Conservation (phyloP, 2,888 invertebrate species). For the Drosophila nr. fundita region DNA sequence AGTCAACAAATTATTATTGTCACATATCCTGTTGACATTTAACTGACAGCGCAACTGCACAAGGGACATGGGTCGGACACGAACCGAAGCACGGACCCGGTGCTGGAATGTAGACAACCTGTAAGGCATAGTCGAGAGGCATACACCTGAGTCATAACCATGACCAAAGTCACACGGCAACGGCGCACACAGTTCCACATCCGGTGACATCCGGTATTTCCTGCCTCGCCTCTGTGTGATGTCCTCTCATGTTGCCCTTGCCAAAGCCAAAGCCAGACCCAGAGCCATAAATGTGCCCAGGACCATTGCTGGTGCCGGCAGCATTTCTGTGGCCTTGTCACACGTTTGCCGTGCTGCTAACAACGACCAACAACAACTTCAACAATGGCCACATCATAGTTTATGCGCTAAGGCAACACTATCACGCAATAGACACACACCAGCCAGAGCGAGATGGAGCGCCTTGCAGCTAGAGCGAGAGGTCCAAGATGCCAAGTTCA, state of each 20-base stretch:
- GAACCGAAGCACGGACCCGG: constrained; percentile 1
- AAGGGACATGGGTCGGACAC: constrained; percentile 49
- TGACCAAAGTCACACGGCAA: constrained; percentile 78
- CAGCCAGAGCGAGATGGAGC: constrained; percentile 23
- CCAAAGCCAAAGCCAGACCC: neutral
- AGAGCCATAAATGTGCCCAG: neutral
- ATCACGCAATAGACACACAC: constrained; percentile 49
- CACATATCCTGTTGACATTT: constrained; percentile 71
- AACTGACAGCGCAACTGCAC: constrained; percentile 65
- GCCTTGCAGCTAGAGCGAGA: neutral
- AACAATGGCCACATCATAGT: constrained; percentile 64
- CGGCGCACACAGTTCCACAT: constrained; percentile 67
- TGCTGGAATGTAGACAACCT: constrained; percentile 1
- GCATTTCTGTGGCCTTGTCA: constrained; percentile 77
- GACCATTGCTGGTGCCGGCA: constrained; percentile 45
- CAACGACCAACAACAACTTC: constrained; percentile 51
- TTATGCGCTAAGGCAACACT: constrained; percentile 72
- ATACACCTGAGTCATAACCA: constrained; percentile 73
- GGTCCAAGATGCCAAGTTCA: constrained; percentile 34
- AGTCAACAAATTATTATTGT: constrained; percentile 71
- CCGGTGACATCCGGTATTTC: constrained; percentile 79
- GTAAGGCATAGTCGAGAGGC: constrained; percentile 41
- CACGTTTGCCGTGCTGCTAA: constrained; percentile 65
- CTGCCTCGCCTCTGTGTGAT: constrained; percentile 45
- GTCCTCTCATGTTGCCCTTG: constrained; percentile 21